Conservation (phyloP, 2,113 vertebrate genomes). For the Callocephalon fimbriatum region DNA sequence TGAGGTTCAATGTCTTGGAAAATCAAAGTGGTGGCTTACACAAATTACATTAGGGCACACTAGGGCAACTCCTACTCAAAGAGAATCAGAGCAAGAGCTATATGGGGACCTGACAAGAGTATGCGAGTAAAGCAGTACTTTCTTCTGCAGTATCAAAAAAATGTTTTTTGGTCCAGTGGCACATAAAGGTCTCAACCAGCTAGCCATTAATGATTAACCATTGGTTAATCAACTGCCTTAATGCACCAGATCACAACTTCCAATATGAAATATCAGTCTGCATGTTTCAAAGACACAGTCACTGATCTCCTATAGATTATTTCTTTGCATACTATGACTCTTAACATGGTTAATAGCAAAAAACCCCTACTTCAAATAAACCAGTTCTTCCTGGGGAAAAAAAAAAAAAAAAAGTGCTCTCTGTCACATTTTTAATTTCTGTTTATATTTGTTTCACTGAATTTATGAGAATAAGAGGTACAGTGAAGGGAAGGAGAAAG, state of each 20-base stretch:
- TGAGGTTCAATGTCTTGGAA: not conserved
- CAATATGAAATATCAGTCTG: not conserved
- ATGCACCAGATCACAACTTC: not conserved
- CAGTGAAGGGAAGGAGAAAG: not conserved
- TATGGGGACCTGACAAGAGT: not conserved
- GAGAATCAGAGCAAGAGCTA: not conserved
- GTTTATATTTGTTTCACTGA: not conserved
- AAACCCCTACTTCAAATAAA: not conserved
- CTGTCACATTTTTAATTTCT: not conserved
- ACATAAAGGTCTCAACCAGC: not conserved
- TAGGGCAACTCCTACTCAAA: not conserved
- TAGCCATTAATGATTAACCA: not conserved
- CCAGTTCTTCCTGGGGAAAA: rapidly evolving
- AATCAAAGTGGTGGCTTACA: not conserved
- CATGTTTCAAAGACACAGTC: not conserved
- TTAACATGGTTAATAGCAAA: not conserved
- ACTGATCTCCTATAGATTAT: not conserved
- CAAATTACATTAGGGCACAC: not conserved
- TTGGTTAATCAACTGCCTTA: not conserved
- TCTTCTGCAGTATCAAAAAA: not conserved
- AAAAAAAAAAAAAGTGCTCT: not conserved
- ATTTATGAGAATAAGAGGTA: not conserved
- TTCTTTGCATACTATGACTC: not conserved
- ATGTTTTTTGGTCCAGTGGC: not conserved
- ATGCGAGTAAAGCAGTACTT: not conserved